phyloP scores from a whole-genome alignment of 2,797 vertebrate species.

The Pseudotriccus pelzelni region DNA sequence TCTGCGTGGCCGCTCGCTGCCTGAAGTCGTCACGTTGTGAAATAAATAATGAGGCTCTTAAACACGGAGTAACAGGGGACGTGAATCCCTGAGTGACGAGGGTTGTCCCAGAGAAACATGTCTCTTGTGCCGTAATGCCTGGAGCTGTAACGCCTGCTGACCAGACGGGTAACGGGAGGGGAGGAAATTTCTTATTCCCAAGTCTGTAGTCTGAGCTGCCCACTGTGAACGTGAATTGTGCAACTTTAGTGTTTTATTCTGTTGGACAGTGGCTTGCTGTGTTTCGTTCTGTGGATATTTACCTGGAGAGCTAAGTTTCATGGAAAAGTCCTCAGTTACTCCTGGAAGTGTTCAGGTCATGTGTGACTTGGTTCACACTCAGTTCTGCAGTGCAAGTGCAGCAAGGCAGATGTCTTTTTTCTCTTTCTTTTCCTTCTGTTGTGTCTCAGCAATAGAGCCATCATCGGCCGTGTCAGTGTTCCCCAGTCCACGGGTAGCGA shows the following conservation, averaged over 20 bases:
- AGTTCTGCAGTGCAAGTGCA: neutral
- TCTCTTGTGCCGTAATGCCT: neutral
- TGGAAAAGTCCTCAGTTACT: neutral
- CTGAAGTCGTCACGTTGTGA: neutral
- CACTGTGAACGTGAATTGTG: neutral
- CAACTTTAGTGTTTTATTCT: neutral
- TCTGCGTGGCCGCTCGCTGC: neutral
- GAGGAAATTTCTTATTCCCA: neutral
- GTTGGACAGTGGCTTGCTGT: neutral
- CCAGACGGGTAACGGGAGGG: accelerated
- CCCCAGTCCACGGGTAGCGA: accelerated
- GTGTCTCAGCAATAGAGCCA: neutral
- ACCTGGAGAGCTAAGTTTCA: neutral
- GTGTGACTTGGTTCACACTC: neutral
- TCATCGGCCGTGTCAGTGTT: neutral
- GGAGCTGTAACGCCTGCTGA: neutral
- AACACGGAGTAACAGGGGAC: accelerated
- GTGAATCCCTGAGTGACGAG: neutral
- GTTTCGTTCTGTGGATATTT: accelerated
- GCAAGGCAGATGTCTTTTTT: neutral
- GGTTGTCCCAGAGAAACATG: neutral
- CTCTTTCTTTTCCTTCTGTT: neutral
- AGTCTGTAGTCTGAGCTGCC: neutral
- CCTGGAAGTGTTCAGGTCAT: neutral
- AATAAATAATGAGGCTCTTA: neutral